These are phyloP conservation scores for Wiebesia pumilae DNA, from an alignment of 1,140 invertebrate genomes.

Conservation along the genomic window DNA sequence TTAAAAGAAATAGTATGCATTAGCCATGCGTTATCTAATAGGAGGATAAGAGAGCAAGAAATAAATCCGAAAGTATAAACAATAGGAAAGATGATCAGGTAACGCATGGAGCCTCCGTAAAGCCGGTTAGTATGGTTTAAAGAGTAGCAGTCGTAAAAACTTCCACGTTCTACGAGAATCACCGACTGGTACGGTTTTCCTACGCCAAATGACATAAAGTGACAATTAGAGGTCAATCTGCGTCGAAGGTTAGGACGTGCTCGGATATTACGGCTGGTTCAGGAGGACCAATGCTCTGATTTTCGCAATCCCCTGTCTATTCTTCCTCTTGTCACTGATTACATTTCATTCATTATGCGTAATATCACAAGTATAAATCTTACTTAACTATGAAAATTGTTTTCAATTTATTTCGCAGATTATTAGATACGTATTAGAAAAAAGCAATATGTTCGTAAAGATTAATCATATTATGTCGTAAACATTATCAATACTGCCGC, in stretches of 20 bases:
- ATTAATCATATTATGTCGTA: neutral
- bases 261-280: neutral
- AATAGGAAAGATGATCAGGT: neutral
- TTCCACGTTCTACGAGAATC: neutral
- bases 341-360: neutral
- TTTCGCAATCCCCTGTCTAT: conserved; percentile 7
- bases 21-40: neutral
- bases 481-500: neutral
- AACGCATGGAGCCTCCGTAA: neutral
- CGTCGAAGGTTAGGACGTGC: conserved; percentile 21
- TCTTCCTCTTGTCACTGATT: neutral
- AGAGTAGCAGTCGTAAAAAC: conserved; percentile 13
- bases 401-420: neutral
- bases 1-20: neutral
- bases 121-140: neutral
- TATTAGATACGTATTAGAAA: neutral
- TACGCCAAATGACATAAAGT: conserved; percentile 6
- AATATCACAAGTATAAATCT: neutral
- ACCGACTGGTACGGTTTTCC: conserved; percentile 32
- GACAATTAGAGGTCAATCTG: conserved; percentile 47
- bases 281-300: conserved; percentile 25
- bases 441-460: neutral
- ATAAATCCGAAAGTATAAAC: neutral
- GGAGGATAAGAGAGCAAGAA: neutral
- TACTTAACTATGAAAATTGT: neutral